Conservation (phyloP, 1,140 invertebrate genomes). For the Nephila pilipes region DNA sequence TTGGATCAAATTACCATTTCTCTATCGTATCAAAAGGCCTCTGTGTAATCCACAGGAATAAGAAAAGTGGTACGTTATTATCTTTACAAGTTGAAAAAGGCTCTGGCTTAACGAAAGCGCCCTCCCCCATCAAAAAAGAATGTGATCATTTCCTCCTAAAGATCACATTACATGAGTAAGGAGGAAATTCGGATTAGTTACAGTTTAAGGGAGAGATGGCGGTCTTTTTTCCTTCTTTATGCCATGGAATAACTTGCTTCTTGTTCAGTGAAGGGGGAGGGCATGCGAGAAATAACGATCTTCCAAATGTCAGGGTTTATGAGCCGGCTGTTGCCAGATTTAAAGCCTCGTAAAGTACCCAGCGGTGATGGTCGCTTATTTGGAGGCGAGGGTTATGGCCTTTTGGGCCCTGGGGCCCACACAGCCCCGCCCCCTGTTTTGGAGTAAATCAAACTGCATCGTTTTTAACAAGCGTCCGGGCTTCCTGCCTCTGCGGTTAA, state of each 20-base stretch:
- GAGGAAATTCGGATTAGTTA: slow-evolving; percentile 23
- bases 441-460: slow-evolving; percentile 33
- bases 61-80: neutral
- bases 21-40: too few species aligned
- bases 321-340: slow-evolving; percentile 47
- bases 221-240: neutral
- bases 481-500: neutral
- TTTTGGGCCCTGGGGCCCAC: neutral
- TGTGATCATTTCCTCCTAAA: neutral
- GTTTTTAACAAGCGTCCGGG: neutral
- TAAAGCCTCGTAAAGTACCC: slow-evolving; percentile 51
- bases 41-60: too few species aligned
- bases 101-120: neutral
- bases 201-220: neutral
- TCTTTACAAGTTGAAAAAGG: neutral
- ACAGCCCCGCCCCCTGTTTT: slow-evolving; percentile 34
- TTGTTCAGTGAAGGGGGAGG: neutral
- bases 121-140: neutral
- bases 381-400: slow-evolving; percentile 6
- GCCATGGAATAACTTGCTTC: neutral
- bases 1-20: too few species aligned
- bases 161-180: slow-evolving; percentile 9
- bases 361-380: slow-evolving; percentile 13
- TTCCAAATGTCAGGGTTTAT: slow-evolving; percentile 48
- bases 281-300: neutral